Evolutionary conservation across 1,140 invertebrate species (phyloP).

Genomic region (Phymastichus coffea): DNA sequence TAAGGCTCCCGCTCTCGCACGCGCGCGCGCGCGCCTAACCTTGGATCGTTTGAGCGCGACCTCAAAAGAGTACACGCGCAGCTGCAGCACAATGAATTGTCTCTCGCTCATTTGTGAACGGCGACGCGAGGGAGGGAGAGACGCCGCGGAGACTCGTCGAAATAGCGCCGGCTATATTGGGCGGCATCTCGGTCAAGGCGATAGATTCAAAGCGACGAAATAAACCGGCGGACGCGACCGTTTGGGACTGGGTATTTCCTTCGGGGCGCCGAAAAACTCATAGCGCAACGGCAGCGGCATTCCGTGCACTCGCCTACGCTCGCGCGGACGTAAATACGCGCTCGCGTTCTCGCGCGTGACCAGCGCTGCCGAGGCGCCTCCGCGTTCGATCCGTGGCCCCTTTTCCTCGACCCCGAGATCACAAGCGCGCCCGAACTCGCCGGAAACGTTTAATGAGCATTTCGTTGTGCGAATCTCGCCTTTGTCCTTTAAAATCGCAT

Average conservation of each 20-base stretch:
- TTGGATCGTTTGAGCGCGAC: not conserved
- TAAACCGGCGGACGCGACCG: not conserved
- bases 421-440: too few species aligned
- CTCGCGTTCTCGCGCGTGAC: too few species aligned
- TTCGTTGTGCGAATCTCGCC: too few species aligned
- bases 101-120: too few species aligned
- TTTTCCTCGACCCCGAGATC: too few species aligned
- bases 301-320: not conserved
- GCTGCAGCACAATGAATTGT: not conserved
- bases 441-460: too few species aligned
- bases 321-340: not conserved
- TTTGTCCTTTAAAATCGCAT: too few species aligned
- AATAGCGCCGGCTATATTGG: constrained; percentile 19
- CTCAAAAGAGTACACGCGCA: not conserved
- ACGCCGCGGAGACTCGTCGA: not conserved
- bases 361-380: too few species aligned
- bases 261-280: not conserved
- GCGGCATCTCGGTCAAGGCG: constrained; percentile 50
- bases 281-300: not conserved
- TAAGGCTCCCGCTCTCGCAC: too few species aligned
- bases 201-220: constrained; percentile 41
- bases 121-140: not conserved
- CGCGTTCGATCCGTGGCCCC: too few species aligned
- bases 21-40: not conserved
- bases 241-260: not conserved